Evolutionary conservation across 2,113 vertebrate species (phyloP).

Genomic region (Fregata magnificens): DNA sequence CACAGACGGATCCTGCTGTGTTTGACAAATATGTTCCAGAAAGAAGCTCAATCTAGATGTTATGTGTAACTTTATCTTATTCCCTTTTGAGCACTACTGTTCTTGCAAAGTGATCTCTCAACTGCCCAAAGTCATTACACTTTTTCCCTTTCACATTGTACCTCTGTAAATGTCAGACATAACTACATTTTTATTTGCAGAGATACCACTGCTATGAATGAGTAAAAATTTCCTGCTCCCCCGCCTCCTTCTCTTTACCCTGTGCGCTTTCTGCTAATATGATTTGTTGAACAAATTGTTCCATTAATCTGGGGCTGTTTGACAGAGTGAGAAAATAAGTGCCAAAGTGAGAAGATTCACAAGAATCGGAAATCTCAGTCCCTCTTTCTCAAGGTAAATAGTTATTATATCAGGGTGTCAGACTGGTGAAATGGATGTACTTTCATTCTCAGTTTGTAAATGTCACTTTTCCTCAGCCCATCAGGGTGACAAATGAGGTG

Average conservation of each 20-base stretch:
- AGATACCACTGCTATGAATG: constrained; percentile 85
- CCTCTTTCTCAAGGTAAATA: constrained; percentile 96
- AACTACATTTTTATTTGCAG: constrained; percentile 94
- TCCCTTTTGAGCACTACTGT: constrained; percentile 77
- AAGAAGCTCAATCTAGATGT: constrained; percentile 77
- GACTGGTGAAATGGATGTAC: constrained; percentile 87
- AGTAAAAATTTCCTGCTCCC: constrained; percentile 79
- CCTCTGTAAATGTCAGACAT: constrained; percentile 92
- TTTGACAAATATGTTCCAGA: constrained; percentile 78
- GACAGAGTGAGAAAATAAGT: constrained; percentile 89
- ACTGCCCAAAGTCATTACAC: constrained; percentile 87
- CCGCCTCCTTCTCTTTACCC: constrained; percentile 82
- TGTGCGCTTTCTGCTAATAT: constrained; percentile 88
- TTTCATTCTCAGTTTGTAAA: constrained; percentile 94
- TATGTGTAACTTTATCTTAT: constrained; percentile 84
- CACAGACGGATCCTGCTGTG: constrained; percentile 65
- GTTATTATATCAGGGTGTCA: constrained; percentile 95
- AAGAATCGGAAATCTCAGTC: constrained; percentile 85
- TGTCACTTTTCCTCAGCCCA: constrained; percentile 97
- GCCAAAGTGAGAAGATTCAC: constrained; percentile 83
- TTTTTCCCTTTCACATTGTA: constrained; percentile 82
- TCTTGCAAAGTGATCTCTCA: constrained; percentile 81
- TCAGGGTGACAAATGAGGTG: constrained; percentile 95
- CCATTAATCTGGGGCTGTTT: constrained; percentile 90
- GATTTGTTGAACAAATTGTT: constrained; percentile 94